phyloP scores from a whole-genome alignment of 2,888 invertebrate genomes.

The Oligia fasciuncula region DNA sequence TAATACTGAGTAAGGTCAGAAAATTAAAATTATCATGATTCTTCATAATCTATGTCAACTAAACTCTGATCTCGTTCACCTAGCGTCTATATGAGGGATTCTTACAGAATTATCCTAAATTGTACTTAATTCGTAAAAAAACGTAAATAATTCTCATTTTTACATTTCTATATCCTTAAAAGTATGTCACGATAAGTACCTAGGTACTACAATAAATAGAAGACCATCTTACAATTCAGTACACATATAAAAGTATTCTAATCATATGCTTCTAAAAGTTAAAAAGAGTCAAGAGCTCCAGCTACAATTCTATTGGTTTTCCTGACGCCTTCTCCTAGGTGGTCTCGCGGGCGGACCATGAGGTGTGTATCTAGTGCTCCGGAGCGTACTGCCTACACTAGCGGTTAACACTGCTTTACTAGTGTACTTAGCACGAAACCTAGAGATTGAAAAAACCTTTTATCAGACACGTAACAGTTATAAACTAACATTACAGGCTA shows the following conservation, averaged over 20 bases:
- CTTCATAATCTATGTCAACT: conserved; percentile 77
- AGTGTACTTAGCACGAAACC: conserved; percentile 90
- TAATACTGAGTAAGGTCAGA: conserved; percentile 87
- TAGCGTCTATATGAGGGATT: conserved; percentile 82
- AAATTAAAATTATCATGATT: conserved; percentile 80
- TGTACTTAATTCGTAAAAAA: conserved; percentile 87
- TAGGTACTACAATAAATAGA: conserved; percentile 90
- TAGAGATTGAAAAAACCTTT: conserved; percentile 90
- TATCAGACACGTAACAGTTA: conserved; percentile 81
- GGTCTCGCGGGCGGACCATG: conserved; percentile 88
- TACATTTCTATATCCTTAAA: conserved; percentile 86
- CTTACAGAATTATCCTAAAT: conserved; percentile 85
- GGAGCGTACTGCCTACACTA: conserved; percentile 90
- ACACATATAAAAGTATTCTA: conserved; percentile 84
- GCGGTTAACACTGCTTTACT: conserved; percentile 89
- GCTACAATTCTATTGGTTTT: conserved; percentile 84
- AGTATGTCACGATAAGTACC: conserved; percentile 87
- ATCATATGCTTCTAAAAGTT: conserved; percentile 81
- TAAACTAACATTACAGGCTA: conserved; percentile 80
- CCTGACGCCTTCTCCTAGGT: conserved; percentile 89
- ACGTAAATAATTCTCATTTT: conserved; percentile 78
- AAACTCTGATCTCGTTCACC: conserved; percentile 78
- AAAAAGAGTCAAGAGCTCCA: conserved; percentile 80
- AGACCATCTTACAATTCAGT: conserved; percentile 88
- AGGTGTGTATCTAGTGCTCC: conserved; percentile 89